phyloP scores from a whole-genome alignment of 2,113 vertebrate species.

The Podarcis cretensis region DNA sequence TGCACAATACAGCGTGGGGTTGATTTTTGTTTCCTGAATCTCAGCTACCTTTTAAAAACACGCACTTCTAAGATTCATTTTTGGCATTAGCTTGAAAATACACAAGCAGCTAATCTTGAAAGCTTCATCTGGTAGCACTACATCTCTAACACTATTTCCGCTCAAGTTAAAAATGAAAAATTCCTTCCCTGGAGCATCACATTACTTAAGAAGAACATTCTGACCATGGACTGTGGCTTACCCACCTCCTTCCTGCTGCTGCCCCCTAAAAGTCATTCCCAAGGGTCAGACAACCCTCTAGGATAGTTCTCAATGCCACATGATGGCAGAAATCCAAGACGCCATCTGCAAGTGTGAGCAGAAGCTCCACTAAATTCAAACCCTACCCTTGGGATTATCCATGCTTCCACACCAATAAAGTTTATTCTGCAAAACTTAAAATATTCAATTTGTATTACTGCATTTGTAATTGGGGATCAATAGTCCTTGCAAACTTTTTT shows the following conservation, averaged over 20 bases:
- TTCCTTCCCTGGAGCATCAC: neutral
- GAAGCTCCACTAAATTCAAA: neutral
- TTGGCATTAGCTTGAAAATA: slow-evolving; percentile 20
- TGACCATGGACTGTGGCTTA: neutral
- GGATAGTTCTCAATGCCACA: neutral
- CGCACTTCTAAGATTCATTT: neutral
- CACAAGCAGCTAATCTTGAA: neutral
- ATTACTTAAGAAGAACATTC: neutral
- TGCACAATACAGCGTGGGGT: neutral
- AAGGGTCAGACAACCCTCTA: neutral
- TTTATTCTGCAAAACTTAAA: neutral
- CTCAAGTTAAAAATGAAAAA: neutral
- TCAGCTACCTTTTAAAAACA: neutral
- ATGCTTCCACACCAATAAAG: neutral
- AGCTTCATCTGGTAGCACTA: neutral
- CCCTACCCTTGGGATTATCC: neutral
- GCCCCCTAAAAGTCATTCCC: neutral
- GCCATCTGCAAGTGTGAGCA: neutral
- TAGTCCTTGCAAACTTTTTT: neutral
- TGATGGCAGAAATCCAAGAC: neutral
- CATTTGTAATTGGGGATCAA: neutral
- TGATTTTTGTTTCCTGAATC: neutral
- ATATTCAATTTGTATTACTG: neutral
- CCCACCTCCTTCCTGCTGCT: neutral
- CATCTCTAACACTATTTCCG: neutral